phyloP scores from a whole-genome alignment of 2,113 vertebrate genomes.

The Numenius arquata region DNA sequence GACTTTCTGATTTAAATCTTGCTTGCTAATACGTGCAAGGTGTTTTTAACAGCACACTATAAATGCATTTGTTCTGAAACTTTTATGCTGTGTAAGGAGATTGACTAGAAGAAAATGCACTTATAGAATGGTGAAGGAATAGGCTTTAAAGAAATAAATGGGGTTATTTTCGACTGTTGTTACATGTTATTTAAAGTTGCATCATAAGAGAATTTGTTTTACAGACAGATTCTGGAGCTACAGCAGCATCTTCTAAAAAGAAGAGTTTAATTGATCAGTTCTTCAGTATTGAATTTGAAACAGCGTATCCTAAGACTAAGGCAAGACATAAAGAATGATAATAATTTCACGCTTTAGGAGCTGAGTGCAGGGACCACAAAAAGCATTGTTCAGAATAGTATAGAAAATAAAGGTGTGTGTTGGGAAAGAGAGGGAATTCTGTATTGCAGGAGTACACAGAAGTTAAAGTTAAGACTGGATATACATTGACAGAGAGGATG shows the following conservation, averaged over 20 bases:
- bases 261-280: constrained; percentile 98
- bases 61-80: not conserved
- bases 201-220: constrained; percentile 49
- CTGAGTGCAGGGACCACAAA: not conserved
- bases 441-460: not conserved
- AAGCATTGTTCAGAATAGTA: not conserved
- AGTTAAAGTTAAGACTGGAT: not conserved
- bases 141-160: not conserved
- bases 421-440: not conserved
- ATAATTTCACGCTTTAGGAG: not conserved
- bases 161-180: not conserved
- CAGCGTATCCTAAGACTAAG: constrained; percentile 88
- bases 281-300: constrained; percentile 97
- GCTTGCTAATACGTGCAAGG: not conserved
- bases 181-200: not conserved
- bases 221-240: constrained; percentile 76
- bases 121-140: not conserved
- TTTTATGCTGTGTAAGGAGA: not conserved
- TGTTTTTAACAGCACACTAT: not conserved
- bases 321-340: not conserved
- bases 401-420: not conserved
- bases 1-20: not conserved
- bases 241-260: constrained; percentile 81
- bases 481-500: not conserved
- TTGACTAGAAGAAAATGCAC: not conserved